phyloP scores from a whole-genome alignment of 2,113 vertebrate species.

The Serinus canaria region DNA sequence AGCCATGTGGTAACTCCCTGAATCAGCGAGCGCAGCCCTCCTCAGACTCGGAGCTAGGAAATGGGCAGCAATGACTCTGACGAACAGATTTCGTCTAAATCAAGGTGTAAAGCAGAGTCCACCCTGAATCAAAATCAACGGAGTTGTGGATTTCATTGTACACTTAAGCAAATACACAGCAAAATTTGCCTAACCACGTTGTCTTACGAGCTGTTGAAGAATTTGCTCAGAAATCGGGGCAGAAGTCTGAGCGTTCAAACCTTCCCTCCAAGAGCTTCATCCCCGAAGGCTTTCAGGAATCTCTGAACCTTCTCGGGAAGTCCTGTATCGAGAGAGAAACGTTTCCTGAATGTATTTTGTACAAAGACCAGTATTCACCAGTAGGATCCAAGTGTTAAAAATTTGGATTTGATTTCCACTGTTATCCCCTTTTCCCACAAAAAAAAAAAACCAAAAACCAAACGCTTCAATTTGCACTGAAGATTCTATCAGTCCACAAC shows the following conservation, averaged over 20 bases:
- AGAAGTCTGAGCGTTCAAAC: background rate
- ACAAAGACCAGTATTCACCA: background rate
- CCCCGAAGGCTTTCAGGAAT: fast-evolving
- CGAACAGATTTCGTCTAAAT: background rate
- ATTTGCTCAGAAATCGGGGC: fast-evolving
- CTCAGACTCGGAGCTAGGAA: fast-evolving
- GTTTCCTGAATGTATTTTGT: background rate
- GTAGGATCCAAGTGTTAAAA: background rate
- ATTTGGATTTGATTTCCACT: background rate
- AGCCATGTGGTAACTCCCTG: too few species aligned
- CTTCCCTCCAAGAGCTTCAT: background rate
- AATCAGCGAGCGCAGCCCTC: background rate
- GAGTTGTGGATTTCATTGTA: background rate
- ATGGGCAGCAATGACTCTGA: background rate
- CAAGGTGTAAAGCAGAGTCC: background rate
- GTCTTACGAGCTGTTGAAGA: fast-evolving
- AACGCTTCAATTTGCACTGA: background rate
- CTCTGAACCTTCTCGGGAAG: too few species aligned
- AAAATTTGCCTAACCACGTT: fast-evolving
- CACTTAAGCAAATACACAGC: fast-evolving
- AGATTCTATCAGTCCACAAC: background rate
- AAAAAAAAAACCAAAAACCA: fast-evolving
- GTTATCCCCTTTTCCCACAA: fast-evolving
- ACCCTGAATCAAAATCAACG: background rate
- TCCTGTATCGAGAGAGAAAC: background rate